Evolutionary conservation across 2,113 vertebrate genomes (phyloP).

Genomic region (Acanthisitta chloris): DNA sequence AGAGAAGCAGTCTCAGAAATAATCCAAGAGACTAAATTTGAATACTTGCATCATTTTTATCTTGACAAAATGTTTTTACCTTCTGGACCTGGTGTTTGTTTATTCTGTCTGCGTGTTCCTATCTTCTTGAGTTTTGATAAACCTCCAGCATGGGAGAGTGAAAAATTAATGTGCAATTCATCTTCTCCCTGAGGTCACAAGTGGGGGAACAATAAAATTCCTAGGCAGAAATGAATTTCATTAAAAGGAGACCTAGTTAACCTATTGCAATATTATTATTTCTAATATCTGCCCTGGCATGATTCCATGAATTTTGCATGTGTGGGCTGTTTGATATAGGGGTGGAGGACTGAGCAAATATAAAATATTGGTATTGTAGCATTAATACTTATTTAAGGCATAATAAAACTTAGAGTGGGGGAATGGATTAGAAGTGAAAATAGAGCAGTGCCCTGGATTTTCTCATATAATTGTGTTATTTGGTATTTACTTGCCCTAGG

Average conservation of each 20-base stretch:
- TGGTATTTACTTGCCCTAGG: neutral
- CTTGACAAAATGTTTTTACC: conserved; percentile 36
- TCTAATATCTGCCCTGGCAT: neutral
- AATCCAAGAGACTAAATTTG: conserved; percentile 33
- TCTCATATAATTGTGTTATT: neutral
- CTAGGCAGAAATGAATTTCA: conserved; percentile 24
- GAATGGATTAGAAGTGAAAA: neutral
- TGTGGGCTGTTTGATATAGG: neutral
- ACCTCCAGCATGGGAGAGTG: neutral
- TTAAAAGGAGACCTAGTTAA: conserved; percentile 33
- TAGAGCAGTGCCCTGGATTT: neutral
- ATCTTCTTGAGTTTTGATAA: conserved; percentile 37
- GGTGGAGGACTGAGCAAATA: neutral
- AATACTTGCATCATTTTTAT: conserved; percentile 43
- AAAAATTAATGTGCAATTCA: conserved; percentile 42
- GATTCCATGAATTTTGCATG: neutral
- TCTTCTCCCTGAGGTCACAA: conserved; percentile 36
- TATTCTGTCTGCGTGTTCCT: neutral
- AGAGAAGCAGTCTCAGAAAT: conserved; percentile 1
- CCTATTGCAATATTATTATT: conserved; percentile 27
- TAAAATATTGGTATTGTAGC: neutral
- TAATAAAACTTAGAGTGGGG: neutral
- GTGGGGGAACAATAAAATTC: conserved; percentile 19
- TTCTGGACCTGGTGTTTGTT: conserved; percentile 43
- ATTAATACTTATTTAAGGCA: neutral